phyloP scores from a whole-genome alignment of 2,888 invertebrate species.

The Neoitamus cyanurus region DNA sequence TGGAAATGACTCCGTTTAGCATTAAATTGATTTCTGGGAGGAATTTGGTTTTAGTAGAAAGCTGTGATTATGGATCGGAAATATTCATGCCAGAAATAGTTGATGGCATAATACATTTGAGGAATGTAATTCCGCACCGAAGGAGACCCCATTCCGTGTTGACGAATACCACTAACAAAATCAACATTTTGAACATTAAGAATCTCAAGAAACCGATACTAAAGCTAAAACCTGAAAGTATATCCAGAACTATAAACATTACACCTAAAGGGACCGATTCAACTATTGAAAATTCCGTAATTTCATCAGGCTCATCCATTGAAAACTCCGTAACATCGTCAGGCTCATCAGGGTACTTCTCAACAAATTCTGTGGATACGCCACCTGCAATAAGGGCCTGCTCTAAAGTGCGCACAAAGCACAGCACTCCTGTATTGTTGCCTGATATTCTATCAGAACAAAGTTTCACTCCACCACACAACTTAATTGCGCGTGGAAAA shows the following conservation, averaged over 20 bases:
- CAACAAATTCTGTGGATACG: not conserved
- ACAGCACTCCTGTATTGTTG: not conserved
- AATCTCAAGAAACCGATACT: not conserved
- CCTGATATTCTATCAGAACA: not conserved
- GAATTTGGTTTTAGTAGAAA: not conserved
- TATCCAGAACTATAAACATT: not conserved
- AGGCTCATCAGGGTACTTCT: not conserved
- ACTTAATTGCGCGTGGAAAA: not conserved
- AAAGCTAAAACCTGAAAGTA: not conserved
- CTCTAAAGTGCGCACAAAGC: not conserved
- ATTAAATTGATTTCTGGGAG: not conserved
- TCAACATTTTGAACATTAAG: not conserved
- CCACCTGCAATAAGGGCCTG: not conserved
- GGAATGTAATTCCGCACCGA: not conserved
- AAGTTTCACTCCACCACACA: not conserved
- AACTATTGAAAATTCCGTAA: not conserved
- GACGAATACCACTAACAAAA: not conserved
- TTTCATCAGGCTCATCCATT: not conserved
- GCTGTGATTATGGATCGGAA: not conserved
- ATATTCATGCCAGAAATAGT: slow-evolving; percentile 36
- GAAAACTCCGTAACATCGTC: too few species aligned
- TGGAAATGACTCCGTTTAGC: not conserved
- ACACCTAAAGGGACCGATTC: not conserved
- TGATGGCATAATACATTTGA: slow-evolving; percentile 25
- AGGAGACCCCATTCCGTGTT: not conserved